Evolutionary conservation across 30 jellyfish, hydroid and myxozoan species (phyloP), one percentile per base, ranked within the genome.

Genomic region (Aurelia coerulea): DNA sequence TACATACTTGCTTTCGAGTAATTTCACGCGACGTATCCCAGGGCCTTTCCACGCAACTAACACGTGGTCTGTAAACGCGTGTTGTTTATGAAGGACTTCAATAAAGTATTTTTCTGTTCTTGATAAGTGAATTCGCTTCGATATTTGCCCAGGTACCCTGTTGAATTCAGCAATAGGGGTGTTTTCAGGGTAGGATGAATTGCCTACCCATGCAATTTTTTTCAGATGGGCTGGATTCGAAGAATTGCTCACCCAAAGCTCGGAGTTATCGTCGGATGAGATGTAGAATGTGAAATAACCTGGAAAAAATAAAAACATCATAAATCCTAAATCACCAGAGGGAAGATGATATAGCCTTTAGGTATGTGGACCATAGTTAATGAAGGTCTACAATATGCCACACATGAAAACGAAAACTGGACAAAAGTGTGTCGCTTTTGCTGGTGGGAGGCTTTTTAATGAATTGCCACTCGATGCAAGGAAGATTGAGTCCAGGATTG

Each of bases 11-110:
- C 88, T 42, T 33, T 53, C 65, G 19, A 93, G 83, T 16, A 74
- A 66, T 78, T 79, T 83, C 65, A 79, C 79, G 33, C 69, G 72
- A n/a, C 72, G 79, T 64, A 89, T 58, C n/a, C 91, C 84, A 0
- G 98, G 98, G 23, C 96, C 97, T 67, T 86, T 80, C 98, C 98
- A 93, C 17, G 97, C 91, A 29, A 93, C 92, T 8, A 93, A 80
- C 52, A 93, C 73, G 69, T 93, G 97, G 70, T 88, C 97, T 19
- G 83, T 73, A 59, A 62, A 83, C 0, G 94, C 97, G 33, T 74
- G 76, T 79, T 93, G 98, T 63, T 93, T 93, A 73, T 93, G 98
- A 54, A 93, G 60, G 5, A 81, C 94, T 74, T 93, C 98, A 49
- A 93, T 78, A 79, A 35, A 93, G 87, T 93, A 93, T 69, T 66